These are phyloP conservation scores for Brachirus orientalis DNA, from an alignment of 2,113 vertebrate genomes.

Conservation along the genomic window DNA sequence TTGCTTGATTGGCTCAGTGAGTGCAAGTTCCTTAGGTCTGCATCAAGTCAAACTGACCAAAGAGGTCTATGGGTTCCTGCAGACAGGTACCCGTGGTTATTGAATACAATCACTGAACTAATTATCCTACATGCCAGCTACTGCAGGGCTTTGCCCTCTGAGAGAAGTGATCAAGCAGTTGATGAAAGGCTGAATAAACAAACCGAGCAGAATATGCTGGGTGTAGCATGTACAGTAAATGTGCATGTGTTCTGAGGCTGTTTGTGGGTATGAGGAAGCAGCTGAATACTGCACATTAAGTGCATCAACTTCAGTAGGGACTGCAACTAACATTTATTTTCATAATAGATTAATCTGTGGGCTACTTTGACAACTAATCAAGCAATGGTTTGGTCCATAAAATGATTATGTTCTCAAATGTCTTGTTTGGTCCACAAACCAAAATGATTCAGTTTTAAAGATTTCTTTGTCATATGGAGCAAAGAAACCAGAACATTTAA, in stretches of 20 bases:
- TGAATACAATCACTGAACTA: conserved; percentile 73
- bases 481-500: too few species aligned
- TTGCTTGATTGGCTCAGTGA: conserved; percentile 72
- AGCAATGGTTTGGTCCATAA: too few species aligned
- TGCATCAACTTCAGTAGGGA: too few species aligned
- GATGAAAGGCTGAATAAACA: conserved; percentile 80
- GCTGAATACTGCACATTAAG: too few species aligned
- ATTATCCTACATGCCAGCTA: conserved; percentile 75
- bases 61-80: conserved; percentile 60
- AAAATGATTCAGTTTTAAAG: too few species aligned
- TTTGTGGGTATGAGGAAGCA: neutral
- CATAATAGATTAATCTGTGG: too few species aligned
- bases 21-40: conserved; percentile 56
- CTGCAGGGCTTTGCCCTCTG: conserved; percentile 80
- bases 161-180: conserved; percentile 81
- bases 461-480: too few species aligned
- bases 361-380: too few species aligned
- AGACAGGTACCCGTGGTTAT: conserved; percentile 67
- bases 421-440: too few species aligned
- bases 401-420: too few species aligned
- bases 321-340: too few species aligned
- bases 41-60: conserved; percentile 74
- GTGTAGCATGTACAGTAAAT: conserved; percentile 19
- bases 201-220: conserved; percentile 60
- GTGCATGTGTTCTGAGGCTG: neutral